phyloP scores from a whole-genome alignment of 2,797 vertebrate species.

The Orestias chungarensis region DNA sequence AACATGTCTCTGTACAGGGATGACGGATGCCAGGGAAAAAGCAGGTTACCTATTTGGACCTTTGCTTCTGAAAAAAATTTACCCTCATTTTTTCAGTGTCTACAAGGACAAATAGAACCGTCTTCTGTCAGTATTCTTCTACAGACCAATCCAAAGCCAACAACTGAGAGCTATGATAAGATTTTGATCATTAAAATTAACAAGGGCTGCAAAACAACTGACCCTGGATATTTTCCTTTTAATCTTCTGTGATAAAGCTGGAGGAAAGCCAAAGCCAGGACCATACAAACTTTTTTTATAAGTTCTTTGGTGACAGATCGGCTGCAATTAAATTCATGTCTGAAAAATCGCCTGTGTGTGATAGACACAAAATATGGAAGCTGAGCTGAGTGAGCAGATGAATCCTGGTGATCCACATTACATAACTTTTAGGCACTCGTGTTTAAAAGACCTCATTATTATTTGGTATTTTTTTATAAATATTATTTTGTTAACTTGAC shows the following conservation, averaged over 20 bases:
- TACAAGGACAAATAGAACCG: slow-evolving; percentile 71
- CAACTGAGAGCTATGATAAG: slow-evolving; percentile 14
- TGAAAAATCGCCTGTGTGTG: neutral
- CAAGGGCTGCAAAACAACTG: neutral
- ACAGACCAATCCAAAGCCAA: slow-evolving; percentile 18
- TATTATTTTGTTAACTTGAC: too few species aligned
- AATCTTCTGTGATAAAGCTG: neutral
- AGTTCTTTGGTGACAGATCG: neutral
- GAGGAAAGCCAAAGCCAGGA: neutral
- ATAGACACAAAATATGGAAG: neutral
- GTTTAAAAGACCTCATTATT: too few species aligned
- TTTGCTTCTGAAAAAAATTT: slow-evolving; percentile 66
- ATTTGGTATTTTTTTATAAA: too few species aligned
- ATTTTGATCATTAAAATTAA: slow-evolving; percentile 12
- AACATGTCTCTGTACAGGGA: slow-evolving; percentile 60
- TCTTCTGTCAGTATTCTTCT: slow-evolving; percentile 25
- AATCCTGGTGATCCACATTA: neutral
- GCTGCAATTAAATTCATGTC: neutral
- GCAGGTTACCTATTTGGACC: slow-evolving; percentile 69
- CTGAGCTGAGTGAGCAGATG: neutral
- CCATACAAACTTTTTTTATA: neutral
- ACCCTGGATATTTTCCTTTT: neutral
- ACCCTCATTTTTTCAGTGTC: slow-evolving; percentile 60
- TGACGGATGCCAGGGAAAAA: slow-evolving; percentile 63
- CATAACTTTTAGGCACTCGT: too few species aligned